Evolutionary conservation across 2,797 vertebrate species (phyloP).

Genomic region (Spatula clypeata): DNA sequence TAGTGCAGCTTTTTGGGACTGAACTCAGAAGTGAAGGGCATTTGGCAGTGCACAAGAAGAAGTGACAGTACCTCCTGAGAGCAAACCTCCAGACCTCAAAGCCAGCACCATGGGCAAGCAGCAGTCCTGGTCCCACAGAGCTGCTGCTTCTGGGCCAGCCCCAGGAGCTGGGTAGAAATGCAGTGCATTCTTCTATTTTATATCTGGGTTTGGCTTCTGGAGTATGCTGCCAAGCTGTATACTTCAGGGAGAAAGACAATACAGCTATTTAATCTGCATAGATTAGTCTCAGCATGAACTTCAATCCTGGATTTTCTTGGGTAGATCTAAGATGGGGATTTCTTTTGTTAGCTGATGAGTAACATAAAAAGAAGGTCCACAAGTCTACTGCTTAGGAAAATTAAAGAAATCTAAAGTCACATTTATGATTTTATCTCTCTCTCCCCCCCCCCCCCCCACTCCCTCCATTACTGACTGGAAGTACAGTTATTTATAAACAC

Average conservation of each 20-base stretch:
- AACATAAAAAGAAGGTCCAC: not conserved
- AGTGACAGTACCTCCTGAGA: rapidly evolving
- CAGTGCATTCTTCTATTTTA: not conserved
- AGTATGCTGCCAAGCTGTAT: not conserved
- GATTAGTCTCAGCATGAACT: slow-evolving; percentile 37
- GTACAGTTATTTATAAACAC: slow-evolving; percentile 32
- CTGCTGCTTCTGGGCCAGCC: not conserved
- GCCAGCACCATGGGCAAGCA: not conserved
- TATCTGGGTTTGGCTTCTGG: not conserved
- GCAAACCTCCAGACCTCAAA: not conserved
- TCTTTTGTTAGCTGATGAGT: slow-evolving; percentile 6
- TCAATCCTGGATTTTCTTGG: slow-evolving; percentile 11
- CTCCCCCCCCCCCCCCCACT: too few relatives aligned
- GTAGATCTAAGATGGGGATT: not conserved
- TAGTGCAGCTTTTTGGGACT: rapidly evolving
- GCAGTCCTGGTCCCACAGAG: rapidly evolving
- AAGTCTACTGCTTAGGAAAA: not conserved
- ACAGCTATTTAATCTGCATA: slow-evolving; percentile 7
- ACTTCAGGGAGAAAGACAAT: not conserved
- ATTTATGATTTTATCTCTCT: not conserved
- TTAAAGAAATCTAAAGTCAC: not conserved
- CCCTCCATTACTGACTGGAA: not conserved
- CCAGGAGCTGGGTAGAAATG: not conserved
- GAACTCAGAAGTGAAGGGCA: not conserved
- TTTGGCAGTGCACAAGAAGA: rapidly evolving